Conservation (phyloP, 2,888 invertebrate genomes). For the Andrena chrysosceles region DNA sequence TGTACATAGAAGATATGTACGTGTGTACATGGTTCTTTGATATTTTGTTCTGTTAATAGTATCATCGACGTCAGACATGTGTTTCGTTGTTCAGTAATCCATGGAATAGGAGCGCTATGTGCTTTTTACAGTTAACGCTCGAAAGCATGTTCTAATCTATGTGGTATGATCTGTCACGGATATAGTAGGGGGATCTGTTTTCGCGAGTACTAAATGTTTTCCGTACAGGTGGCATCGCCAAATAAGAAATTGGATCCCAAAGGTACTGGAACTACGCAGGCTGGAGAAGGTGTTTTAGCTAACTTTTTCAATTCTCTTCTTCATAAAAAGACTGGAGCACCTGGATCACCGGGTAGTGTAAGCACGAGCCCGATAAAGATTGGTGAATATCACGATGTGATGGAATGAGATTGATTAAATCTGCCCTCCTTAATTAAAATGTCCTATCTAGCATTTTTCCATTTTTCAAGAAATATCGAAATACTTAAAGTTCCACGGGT, state of each 20-base stretch:
- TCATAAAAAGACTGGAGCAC: slow-evolving; percentile 94
- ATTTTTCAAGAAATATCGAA: too few relatives aligned
- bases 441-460: too few relatives aligned
- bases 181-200: slow-evolving; percentile 16
- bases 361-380: slow-evolving; percentile 80
- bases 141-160: slow-evolving; percentile 82
- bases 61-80: slow-evolving; percentile 15
- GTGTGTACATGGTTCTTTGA: slow-evolving; percentile 20
- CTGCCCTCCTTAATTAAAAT: too few relatives aligned
- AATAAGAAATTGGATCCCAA: slow-evolving; percentile 88
- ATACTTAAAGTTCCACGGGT: too few relatives aligned
- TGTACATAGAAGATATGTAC: slow-evolving; percentile 13
- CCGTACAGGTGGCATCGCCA: slow-evolving; percentile 86
- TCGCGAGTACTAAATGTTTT: slow-evolving; percentile 61
- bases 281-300: slow-evolving; percentile 97
- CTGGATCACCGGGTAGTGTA: slow-evolving; percentile 86
- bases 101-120: slow-evolving; percentile 36
- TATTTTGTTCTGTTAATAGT: slow-evolving; percentile 2
- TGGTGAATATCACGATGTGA: slow-evolving; percentile 68
- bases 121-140: slow-evolving; percentile 65
- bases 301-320: slow-evolving; percentile 99
- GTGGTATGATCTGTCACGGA: slow-evolving; percentile 78
- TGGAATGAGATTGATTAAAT: neutral
- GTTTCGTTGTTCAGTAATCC: slow-evolving; percentile 39
- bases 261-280: slow-evolving; percentile 88